These are phyloP conservation scores for Lycaena phlaeas DNA, from an alignment of 2,888 invertebrate genomes.

Conservation along the genomic window DNA sequence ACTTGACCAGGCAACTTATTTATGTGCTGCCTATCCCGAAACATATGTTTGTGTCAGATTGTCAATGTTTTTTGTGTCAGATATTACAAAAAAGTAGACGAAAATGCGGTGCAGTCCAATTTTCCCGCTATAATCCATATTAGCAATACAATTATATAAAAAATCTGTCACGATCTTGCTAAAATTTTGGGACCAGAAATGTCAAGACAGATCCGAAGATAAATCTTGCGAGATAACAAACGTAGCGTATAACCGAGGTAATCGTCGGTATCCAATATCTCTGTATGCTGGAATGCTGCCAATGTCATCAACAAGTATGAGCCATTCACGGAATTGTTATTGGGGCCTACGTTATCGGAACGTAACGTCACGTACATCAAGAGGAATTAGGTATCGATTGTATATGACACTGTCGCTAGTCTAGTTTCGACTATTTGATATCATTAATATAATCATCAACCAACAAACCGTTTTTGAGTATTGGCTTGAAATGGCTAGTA, in stretches of 20 bases:
- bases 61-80: too few relatives aligned
- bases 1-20: too few relatives aligned
- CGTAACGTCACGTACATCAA: constrained; percentile 8
- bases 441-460: constrained; percentile 5
- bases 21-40: too few relatives aligned
- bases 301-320: constrained; percentile 11
- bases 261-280: constrained; percentile 2
- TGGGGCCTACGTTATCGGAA: constrained; percentile 8
- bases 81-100: too few relatives aligned
- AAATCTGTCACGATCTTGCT: too few relatives aligned
- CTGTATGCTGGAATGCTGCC: constrained; percentile 6
- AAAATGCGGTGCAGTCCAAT: too few relatives aligned
- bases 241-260: neutral
- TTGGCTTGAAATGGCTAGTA: too few relatives aligned
- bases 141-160: too few relatives aligned
- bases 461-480: too few relatives aligned
- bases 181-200: too few relatives aligned
- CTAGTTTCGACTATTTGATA: constrained; percentile 6
- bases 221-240: neutral
- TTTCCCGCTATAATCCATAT: too few relatives aligned
- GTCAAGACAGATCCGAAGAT: neutral
- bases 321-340: constrained; percentile 8
- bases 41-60: too few relatives aligned
- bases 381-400: constrained; percentile 3
- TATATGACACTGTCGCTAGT: constrained; percentile 1